Conservation (phyloP, 2,888 invertebrate genomes). For the Euproctis similis region DNA sequence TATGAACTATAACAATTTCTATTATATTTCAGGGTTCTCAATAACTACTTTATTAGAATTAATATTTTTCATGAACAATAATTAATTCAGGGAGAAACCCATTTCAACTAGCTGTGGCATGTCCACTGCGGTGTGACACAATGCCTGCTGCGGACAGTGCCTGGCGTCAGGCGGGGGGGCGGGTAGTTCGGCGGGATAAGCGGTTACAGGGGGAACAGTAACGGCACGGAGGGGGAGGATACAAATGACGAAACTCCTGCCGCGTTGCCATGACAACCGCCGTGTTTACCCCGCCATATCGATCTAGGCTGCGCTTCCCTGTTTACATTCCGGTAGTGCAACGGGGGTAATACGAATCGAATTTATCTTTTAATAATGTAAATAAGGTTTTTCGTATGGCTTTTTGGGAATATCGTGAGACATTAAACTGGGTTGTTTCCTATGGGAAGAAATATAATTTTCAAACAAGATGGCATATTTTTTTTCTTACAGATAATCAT, state of each 20-base stretch:
- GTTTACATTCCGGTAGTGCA: constrained; percentile 50
- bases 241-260: constrained; percentile 60
- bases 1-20: too few species aligned
- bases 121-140: constrained; percentile 16
- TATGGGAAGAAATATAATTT: too few species aligned
- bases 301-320: constrained; percentile 53
- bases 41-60: too few species aligned
- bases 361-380: too few species aligned
- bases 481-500: too few species aligned
- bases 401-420: too few species aligned
- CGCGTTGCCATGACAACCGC: constrained; percentile 66
- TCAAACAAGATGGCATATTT: too few species aligned
- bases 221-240: constrained; percentile 27
- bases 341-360: constrained; percentile 15
- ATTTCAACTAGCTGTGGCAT: constrained; percentile 22
- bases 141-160: constrained; percentile 39
- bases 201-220: constrained; percentile 9
- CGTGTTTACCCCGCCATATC: constrained; percentile 73
- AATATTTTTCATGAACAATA: too few species aligned
- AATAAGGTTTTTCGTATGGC: too few species aligned
- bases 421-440: too few species aligned
- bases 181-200: constrained; percentile 1
- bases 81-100: constrained; percentile 22
- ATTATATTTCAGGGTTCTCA: too few species aligned
- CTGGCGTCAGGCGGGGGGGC: constrained; percentile 17